Base-by-base conservation (phyloP, 1,140 invertebrate species). In the Hydropsyche tenuis region DNA sequence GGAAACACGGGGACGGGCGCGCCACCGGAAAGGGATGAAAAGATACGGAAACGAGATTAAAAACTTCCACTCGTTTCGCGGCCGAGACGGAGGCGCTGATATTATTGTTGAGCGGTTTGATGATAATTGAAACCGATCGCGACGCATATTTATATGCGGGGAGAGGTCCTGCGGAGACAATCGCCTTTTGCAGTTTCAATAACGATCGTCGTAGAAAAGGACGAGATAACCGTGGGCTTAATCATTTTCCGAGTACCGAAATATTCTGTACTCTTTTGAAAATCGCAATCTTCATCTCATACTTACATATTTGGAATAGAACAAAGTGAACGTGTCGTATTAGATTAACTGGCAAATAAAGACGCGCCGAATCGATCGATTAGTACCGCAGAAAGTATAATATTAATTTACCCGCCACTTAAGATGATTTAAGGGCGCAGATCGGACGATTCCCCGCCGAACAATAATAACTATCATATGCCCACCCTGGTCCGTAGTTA, bases 1-100 rank as follows among this genome's bases (percentile, higher is more conserved):
- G 75, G 75, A 72, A 74, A 74, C 71, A 74, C 75, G 68, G 53
- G 30, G 62, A 18, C 27, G 60, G 37, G 42, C 25, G n/a, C n/a
- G 66, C n/a, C 16, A 66, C 25, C 48, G 65, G 45, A 48, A 60
- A 56, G 73, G 56, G 43, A 48, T 51, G 73, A 69, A 64, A 65
- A 74, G 75, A 77, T 77, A 22, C 64, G 73, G 73, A 77, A 77
- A 77, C 76, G 63, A 77, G 73, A 77, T 77, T 77, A 77, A 77
- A 76, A 77, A 77, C 73, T 77, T 73, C 66, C 71, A 74, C 73
- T 75, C 73, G 69, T 74, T 73, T 48, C 20, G 48, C 48, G 48
- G 48, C 45, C 45, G 11, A 65, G 23, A 25, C 64, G 46, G 72
- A 27, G 60, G 66, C 30, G 30, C n/a, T 22, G 62, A 23, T 75